Evolutionary conservation across 2,113 vertebrate species (phyloP), one percentile per base, ranked within the genome.

Genomic region (Eulemur macaco): DNA sequence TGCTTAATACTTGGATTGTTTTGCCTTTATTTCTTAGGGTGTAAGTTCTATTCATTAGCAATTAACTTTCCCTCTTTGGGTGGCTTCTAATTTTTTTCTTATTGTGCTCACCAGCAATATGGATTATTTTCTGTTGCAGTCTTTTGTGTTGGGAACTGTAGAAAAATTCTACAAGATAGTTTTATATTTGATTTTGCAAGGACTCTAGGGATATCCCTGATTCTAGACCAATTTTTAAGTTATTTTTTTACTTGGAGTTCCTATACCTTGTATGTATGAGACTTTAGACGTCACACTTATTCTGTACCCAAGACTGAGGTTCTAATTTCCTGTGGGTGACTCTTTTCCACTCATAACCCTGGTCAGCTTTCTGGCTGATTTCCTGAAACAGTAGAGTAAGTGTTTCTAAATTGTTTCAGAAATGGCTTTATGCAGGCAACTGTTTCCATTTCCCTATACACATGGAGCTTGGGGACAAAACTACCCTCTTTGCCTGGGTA

Each of bases 381-480:
- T 17, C 12, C 42, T 89, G 6, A 6, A 82, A 77, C 0, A 27
- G 6, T 31, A 45, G 52, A 95, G 25, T 81, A 45, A 74, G 6
- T 78, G 17, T 93, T 91, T 90, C 34, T 73, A 71, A 66, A 80
- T 60, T 18, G 54, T 83, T 89, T 87, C 66, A 93, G 60, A 66
- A 13, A 47, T 47, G 29, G 23, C 74, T 92, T 95, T 90, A 23
- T 64, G 52, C 17, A 69, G 17, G 11, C 39, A 80, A 50, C 37
- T 88, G 27, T 73, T 94, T 88, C 27, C 6, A 52, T 89, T 88
- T 91, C 78, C 8, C 3, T 71, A 4, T 78, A 39, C 13, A 82
- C 4, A 4, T 54, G 27, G 25, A 12, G 34, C 18, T 42, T 90
- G 17, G 39, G 60, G 37, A 29, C 13, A 45, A 39, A 37, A 56